These are phyloP conservation scores for Megaptera novaeangliae DNA, from an alignment of 2,113 vertebrate genomes.

Conservation along the genomic window DNA sequence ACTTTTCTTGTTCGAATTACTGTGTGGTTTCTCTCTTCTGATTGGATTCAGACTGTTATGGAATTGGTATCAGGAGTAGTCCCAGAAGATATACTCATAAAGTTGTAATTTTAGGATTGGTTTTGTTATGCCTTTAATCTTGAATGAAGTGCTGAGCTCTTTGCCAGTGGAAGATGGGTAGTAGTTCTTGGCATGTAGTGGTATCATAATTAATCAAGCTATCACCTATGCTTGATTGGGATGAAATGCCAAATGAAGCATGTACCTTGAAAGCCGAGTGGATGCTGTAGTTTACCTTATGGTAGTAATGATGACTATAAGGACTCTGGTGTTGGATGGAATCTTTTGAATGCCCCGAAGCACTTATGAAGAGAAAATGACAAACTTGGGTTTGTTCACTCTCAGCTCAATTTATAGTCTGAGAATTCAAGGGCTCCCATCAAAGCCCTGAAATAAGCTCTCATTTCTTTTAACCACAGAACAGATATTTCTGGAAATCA, in stretches of 20 bases:
- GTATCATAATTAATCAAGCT: not conserved
- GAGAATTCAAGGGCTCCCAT: not conserved
- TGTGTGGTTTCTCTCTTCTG: not conserved
- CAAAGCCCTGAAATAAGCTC: not conserved
- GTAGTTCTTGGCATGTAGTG: not conserved
- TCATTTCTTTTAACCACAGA: not conserved
- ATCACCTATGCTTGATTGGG: not conserved
- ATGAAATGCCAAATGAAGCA: not conserved
- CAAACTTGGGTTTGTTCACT: not conserved
- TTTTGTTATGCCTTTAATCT: not conserved
- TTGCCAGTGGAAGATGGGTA: not conserved
- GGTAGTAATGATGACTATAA: not conserved
- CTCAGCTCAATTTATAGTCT: not conserved
- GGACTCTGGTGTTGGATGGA: not conserved
- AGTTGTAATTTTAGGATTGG: not conserved
- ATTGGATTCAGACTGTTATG: not conserved
- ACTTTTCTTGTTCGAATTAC: not conserved
- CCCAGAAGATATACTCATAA: not conserved
- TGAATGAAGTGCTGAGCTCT: not conserved
- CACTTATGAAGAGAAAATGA: not conserved
- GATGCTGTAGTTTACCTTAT: not conserved
- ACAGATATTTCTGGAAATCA: not conserved
- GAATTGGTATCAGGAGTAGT: not conserved
- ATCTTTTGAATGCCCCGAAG: not conserved
- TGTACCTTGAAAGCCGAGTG: not conserved